These are phyloP conservation scores for Wiebesia pumilae DNA, from an alignment of 1,140 invertebrate species.

Conservation along the genomic window DNA sequence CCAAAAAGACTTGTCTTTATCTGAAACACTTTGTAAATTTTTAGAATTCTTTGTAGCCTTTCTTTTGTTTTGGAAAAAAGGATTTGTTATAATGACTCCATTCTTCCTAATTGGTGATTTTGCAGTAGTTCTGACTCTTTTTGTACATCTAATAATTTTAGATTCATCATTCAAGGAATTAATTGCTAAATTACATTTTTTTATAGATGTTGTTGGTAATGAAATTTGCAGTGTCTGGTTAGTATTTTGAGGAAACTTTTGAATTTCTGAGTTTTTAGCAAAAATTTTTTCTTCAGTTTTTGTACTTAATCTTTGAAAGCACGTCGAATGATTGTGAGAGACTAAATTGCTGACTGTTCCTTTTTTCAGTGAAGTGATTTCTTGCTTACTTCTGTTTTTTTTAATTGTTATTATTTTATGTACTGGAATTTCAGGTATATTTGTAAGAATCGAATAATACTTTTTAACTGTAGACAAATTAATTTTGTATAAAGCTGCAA, in stretches of 20 bases:
- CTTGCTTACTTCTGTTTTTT: background rate
- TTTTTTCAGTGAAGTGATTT: background rate
- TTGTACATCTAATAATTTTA: background rate
- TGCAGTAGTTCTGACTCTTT: background rate
- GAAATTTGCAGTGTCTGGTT: background rate
- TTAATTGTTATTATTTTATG: background rate
- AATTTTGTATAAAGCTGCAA: slow-evolving; percentile 4
- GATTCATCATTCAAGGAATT: slow-evolving; percentile 23
- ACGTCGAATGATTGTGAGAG: background rate
- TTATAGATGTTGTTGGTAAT: background rate
- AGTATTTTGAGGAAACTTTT: background rate
- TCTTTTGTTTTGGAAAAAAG: background rate
- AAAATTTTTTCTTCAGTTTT: background rate
- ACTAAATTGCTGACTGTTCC: background rate
- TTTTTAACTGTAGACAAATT: slow-evolving; percentile 15
- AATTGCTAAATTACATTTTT: background rate
- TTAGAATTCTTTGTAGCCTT: background rate
- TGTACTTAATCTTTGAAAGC: background rate
- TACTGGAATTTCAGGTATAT: background rate
- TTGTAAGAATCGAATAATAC: slow-evolving; percentile 21
- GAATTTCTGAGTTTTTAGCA: background rate
- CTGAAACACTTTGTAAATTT: background rate
- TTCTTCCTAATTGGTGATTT: background rate
- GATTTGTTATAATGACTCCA: background rate
- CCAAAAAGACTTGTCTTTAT: slow-evolving; percentile 18